A percentile compares a stretch with the other conserved stretches of the same genome.
Evolutionary conservation across 2,888 invertebrate species (phyloP).

Genomic region (Lissocephala sabroskyi): DNA sequence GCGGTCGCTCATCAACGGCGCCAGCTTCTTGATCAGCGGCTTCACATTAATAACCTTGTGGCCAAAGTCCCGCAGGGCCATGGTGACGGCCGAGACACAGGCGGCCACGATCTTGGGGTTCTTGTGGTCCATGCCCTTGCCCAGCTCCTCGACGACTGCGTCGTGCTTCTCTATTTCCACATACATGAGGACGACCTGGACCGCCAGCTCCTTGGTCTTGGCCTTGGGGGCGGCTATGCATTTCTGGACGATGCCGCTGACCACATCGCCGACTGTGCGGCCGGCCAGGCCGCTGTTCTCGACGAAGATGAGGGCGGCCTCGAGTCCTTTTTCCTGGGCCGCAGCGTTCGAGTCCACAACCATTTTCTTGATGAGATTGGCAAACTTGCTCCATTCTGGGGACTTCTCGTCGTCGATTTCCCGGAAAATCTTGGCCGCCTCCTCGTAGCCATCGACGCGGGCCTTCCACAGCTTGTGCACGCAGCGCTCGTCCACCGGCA

Average conservation of each 20-base stretch:
- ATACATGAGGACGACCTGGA: constrained; percentile 93
- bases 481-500: constrained; percentile 91
- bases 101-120: constrained; percentile 96
- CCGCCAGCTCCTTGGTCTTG: constrained; percentile 91
- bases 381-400: constrained; percentile 92
- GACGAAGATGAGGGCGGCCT: constrained; percentile 90
- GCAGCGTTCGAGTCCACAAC: constrained; percentile 94
- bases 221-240: constrained; percentile 93
- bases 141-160: constrained; percentile 87
- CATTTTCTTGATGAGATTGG: constrained; percentile 94
- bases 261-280: constrained; percentile 91
- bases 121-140: constrained; percentile 95
- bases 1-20: constrained; percentile 88
- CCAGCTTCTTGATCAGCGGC: constrained; percentile 89
- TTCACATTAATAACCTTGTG: constrained; percentile 92
- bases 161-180: constrained; percentile 97
- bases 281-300: constrained; percentile 92
- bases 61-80: constrained; percentile 91
- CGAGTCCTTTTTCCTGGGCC: constrained; percentile 96
- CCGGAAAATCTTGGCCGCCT: constrained; percentile 89
- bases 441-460: constrained; percentile 93
- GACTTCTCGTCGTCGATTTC: constrained; percentile 94
- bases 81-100: constrained; percentile 83
- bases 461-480: constrained; percentile 98
- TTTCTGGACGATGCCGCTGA: constrained; percentile 90